A percentile compares a stretch with the other conserved stretches of the same genome.
phyloP scores from a whole-genome alignment of 2,113 vertebrate species.

The Rhea pennata region DNA sequence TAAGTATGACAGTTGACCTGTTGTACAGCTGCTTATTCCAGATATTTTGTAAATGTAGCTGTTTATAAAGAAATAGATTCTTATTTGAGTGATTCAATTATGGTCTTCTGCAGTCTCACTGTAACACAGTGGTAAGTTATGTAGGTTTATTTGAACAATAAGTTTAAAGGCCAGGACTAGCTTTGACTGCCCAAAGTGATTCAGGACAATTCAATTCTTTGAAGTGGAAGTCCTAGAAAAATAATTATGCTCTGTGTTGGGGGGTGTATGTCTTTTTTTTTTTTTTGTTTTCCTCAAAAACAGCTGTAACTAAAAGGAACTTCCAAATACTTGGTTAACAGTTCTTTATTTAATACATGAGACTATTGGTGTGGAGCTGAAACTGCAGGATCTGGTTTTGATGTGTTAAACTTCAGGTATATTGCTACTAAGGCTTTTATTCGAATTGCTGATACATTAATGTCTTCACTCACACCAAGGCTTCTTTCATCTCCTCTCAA shows the following conservation, averaged over 20 bases:
- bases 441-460: not conserved
- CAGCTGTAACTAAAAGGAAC: not conserved
- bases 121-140: not conserved
- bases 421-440: not conserved
- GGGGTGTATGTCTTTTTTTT: no score
- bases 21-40: constrained; percentile 62
- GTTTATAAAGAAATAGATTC: constrained; percentile 1
- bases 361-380: not conserved
- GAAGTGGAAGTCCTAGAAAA: constrained; percentile 10
- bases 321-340: not conserved
- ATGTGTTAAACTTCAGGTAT: not conserved
- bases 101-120: not conserved
- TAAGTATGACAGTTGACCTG: constrained; percentile 47
- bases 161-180: not conserved
- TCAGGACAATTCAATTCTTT: not conserved
- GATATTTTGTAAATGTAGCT: constrained; percentile 27
- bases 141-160: not conserved
- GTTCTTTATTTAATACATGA: not conserved
- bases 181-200: constrained; percentile 32
- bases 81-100: not conserved
- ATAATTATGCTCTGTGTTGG: not conserved
- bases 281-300: no score
- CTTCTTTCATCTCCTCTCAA: not conserved
- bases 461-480: not conserved
- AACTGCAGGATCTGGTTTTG: constrained; percentile 4